A percentile compares a stretch with the other conserved stretches of the same genome.
Conservation (phyloP, 2,888 invertebrate species). For the Hirtodrosophila alboralis region DNA sequence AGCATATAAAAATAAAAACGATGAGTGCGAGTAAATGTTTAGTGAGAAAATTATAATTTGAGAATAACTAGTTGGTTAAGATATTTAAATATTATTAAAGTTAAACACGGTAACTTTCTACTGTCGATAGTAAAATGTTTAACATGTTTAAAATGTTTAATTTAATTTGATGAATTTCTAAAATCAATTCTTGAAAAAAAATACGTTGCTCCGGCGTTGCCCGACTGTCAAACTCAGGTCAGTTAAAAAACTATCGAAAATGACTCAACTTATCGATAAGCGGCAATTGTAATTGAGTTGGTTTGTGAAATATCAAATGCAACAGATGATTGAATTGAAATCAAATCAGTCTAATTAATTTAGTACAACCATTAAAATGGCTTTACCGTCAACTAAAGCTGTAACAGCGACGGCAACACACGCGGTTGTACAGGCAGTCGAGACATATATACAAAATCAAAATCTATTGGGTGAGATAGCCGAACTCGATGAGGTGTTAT, state of each 20-base stretch:
- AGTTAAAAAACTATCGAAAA: constrained; percentile 7
- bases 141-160: no score
- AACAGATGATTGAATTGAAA: not conserved
- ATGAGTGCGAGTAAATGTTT: not conserved
- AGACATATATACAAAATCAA: constrained; percentile 68
- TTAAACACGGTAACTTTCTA: no score
- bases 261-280: constrained; percentile 7
- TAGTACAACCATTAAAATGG: constrained; percentile 29
- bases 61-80: no score
- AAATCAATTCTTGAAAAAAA: no score
- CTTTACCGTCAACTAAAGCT: constrained; percentile 54
- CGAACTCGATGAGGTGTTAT: constrained; percentile 64
- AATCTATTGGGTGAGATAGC: constrained; percentile 68
- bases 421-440: constrained; percentile 67
- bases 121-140: no score
- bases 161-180: no score
- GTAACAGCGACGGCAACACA: constrained; percentile 57
- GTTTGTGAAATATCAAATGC: constrained; percentile 35
- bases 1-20: not conserved
- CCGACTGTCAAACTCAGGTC: constrained; percentile 1
- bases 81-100: no score
- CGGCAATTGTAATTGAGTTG: not conserved
- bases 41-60: no score
- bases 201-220: not conserved
- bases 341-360: not conserved